These are phyloP conservation scores for Galendromus occidentalis DNA, from an alignment of 1,140 invertebrate species.

Conservation along the genomic window DNA sequence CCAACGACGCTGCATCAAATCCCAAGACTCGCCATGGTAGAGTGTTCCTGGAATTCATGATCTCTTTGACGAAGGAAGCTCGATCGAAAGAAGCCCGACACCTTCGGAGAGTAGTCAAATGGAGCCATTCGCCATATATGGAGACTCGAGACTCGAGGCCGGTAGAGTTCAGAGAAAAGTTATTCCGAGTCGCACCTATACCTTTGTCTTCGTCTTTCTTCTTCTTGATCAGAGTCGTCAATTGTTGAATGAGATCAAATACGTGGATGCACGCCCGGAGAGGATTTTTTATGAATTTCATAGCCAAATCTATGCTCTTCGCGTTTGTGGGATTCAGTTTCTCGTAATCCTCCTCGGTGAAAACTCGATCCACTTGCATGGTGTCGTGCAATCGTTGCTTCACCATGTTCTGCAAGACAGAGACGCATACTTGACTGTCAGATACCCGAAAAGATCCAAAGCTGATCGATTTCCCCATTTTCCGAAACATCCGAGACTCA, in stretches of 20 bases:
- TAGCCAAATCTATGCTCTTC: conserved; percentile 60
- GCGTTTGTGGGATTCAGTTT: conserved; percentile 70
- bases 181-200: not conserved
- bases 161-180: too few relatives aligned
- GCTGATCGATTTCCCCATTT: too few relatives aligned
- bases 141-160: too few relatives aligned
- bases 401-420: conserved; percentile 31
- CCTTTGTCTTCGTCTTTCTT: conserved; percentile 62
- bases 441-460: too few relatives aligned
- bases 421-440: too few relatives aligned
- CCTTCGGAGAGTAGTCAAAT: too few relatives aligned
- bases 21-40: conserved; percentile 98
- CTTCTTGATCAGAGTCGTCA: conserved; percentile 54
- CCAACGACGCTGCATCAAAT: conserved; percentile 91
- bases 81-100: not conserved
- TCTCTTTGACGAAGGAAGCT: not conserved
- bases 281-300: conserved; percentile 84
- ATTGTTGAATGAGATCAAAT: conserved; percentile 57
- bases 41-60: conserved; percentile 28
- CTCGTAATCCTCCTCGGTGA: conserved; percentile 59
- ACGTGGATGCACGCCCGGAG: conserved; percentile 77
- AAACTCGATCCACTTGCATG: conserved; percentile 74
- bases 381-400: conserved; percentile 79
- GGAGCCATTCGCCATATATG: too few relatives aligned
- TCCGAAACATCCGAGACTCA: too few relatives aligned